These are phyloP conservation scores for Oryzias woworae DNA, from an alignment of 2,113 vertebrate species.

Conservation along the genomic window DNA sequence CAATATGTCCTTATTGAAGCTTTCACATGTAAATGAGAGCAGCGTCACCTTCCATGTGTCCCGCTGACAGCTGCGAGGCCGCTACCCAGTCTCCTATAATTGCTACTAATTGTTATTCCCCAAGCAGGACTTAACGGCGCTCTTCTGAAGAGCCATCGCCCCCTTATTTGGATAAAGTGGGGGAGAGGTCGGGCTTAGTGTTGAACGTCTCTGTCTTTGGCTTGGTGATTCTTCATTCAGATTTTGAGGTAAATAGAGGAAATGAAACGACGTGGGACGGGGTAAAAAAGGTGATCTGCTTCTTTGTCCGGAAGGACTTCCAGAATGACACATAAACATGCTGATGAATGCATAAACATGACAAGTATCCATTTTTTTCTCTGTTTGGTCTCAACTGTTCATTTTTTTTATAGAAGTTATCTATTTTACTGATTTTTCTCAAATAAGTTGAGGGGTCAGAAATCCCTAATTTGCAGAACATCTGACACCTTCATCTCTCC, in stretches of 20 bases:
- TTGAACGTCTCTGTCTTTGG: conserved; percentile 24
- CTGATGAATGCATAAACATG: no score
- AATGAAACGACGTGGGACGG: not conserved
- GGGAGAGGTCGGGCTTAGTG: conserved; percentile 10
- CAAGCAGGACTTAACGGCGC: conserved; percentile 48
- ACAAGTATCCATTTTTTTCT: no score
- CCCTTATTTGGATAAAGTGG: conserved; percentile 28
- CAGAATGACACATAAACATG: not conserved
- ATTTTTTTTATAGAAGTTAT: no score
- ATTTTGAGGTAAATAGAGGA: conserved; percentile 18
- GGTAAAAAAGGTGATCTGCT: no score
- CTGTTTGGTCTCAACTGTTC: no score
- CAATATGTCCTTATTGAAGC: conserved; percentile 72
- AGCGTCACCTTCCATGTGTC: conserved; percentile 51
- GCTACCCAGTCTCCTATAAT: conserved; percentile 64
- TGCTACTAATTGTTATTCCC: conserved; percentile 71
- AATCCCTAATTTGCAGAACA: no score
- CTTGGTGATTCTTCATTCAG: conserved; percentile 2
- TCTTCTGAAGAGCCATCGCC: conserved; percentile 37
- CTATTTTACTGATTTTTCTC: no score
- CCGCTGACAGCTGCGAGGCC: conserved; percentile 64
- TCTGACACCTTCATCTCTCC: no score
- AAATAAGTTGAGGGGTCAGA: no score
- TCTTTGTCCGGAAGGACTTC: not conserved
- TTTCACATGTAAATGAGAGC: conserved; percentile 73